Base-by-base conservation (phyloP, 2,888 invertebrate species). In the Serrognathus titanus region DNA sequence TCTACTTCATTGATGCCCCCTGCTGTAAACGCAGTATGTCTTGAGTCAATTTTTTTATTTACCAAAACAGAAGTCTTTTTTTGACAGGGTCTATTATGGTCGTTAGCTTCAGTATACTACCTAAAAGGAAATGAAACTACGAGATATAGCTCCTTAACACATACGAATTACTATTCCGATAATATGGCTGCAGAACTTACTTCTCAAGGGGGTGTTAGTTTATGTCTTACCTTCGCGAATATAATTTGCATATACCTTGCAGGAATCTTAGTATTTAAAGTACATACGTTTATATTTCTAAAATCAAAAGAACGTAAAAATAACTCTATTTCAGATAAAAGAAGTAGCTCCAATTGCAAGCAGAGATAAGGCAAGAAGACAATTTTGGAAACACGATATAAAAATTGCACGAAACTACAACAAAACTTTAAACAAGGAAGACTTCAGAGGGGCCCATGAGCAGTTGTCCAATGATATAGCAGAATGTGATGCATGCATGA, bases 1-100 rank as follows among this genome's bases (percentile, higher is more conserved):
- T 91, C 91, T 0, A 90, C 90, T 0, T 90, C 91, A 0, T 75
- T 92, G 11, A 77, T 91, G 55, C 91, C 91, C 0, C 90, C 92
- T 2, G 89, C 90, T 51, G 90, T 91, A 1, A 91, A 92, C 77
- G 86, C 89, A 58, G 89, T 85, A 68, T 78, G 80, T 76, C 43
- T 55, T 16, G 9, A 38, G 48, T 31, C 11, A 48, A 38, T 48
- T 12, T 20, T 37, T 41, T 48, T 43, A 51, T 46, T 51, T 51
- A 24, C 9, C 20, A 48, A 47, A 53, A 43, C 43, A 45, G 9
- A 9, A 9, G 1, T 40, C 3, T 40, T 40, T 52, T 41, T 58
- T 59, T 72, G 73, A 12, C 68, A 85, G 85, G 87, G 87, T 11
- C 72, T 87, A 0, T 74, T 87, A 0, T 87, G 87, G 87, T 82